These are phyloP conservation scores for Belgica antarctica DNA, from an alignment of 2,888 invertebrate species.

Conservation along the genomic window DNA sequence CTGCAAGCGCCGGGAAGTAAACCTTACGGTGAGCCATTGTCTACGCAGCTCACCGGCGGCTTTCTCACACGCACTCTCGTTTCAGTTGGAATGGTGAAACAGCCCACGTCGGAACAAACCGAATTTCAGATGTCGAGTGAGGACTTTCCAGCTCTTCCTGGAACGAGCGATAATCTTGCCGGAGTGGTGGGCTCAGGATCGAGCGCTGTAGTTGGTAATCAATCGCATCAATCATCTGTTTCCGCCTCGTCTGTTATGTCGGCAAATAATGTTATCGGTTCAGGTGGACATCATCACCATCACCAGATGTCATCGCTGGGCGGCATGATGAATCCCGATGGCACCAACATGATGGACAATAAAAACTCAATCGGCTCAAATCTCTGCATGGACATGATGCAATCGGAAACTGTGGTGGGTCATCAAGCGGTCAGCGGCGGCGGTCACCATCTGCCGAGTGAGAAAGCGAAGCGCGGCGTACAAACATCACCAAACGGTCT, in stretches of 20 bases:
- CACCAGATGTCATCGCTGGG: conserved; percentile 33
- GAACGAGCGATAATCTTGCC: conserved; percentile 59
- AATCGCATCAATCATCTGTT: not conserved
- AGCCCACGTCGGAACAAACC: conserved; percentile 85
- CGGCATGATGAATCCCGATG: conserved; percentile 36
- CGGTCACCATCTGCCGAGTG: conserved; percentile 47
- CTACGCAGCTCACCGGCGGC: not conserved
- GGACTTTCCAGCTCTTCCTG: conserved; percentile 98
- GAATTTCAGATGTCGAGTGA: conserved; percentile 98
- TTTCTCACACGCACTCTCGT: conserved; percentile 44
- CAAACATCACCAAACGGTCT: conserved; percentile 96
- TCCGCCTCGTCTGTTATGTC: conserved; percentile 21
- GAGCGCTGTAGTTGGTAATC: conserved; percentile 46
- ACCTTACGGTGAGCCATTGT: conserved; percentile 81
- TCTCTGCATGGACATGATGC: conserved; percentile 44
- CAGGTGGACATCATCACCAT: conserved; percentile 33
- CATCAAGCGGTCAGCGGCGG: conserved; percentile 34
- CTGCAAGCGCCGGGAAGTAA: conserved; percentile 88
- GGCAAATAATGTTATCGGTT: conserved; percentile 31
- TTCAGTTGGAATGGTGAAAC: conserved; percentile 90
- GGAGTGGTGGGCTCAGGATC: conserved; percentile 48
- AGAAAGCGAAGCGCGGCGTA: conserved; percentile 76
- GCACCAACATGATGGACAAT: conserved; percentile 48
- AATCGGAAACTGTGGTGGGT: conserved; percentile 47
- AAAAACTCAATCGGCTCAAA: conserved; percentile 49